Base-by-base conservation (phyloP, 2,888 invertebrate genomes). In the Aphrophora alni region DNA sequence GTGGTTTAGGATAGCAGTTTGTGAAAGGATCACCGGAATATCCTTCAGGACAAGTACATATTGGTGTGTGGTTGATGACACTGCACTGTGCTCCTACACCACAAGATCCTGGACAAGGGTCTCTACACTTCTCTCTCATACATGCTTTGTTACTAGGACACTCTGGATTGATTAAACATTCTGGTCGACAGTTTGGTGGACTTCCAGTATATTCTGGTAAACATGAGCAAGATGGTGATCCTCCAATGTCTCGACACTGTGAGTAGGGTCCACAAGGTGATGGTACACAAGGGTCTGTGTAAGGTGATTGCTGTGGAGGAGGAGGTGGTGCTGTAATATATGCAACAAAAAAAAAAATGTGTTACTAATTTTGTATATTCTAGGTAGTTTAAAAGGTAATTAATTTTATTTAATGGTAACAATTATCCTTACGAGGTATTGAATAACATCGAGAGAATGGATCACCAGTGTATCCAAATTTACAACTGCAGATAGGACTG, bases 11-110 rank as follows among this genome's bases (percentile, higher is more conserved):
- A 33, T 89, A 88, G 86, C 95, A 95, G 84, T 90, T 92, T 82
- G 90, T 92, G 87, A 95, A 95, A 26, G 95, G 94, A 90, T 95
- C 92, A 77, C 95, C 95, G 82, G 92, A 93, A 85, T n/a, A n/a
- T n/a, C n/a, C n/a, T n/a, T n/a, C n/a, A n/a, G n/a, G n/a, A n/a
- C n/a, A n/a, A n/a, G n/a, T 92, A 87, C 96, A 96, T 82, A 93
- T 89, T 82, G 95, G 95, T 85, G 93, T 92, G 87, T 96, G 95
- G 87, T 94, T 94, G 85, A 93, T 90, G 75, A 94, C 94, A 84
- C 91, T 91, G 88, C 97, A 97, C 82, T 92, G 89, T 27, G 96
- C 93, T 86, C 93, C 91, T 81, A 92, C 88, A 75, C 95, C 95
- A 87, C 95, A 95, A 74, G 94, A 92, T 71, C 89, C 89, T 25